Evolutionary conservation across 2,113 vertebrate species (phyloP).

Genomic region (Lamprologus lemairii): DNA sequence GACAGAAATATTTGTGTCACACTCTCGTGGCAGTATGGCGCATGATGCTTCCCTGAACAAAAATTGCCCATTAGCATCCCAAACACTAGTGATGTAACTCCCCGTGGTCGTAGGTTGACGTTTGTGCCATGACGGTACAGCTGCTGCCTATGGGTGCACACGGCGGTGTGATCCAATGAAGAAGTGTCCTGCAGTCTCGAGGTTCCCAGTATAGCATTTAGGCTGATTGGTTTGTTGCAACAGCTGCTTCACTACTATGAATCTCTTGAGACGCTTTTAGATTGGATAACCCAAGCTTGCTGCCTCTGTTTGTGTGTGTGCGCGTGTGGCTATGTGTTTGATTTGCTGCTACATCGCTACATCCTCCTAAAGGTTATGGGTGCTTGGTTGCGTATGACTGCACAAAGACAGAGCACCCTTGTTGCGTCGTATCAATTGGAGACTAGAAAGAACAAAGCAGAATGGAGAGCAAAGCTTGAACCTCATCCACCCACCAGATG

Average conservation of each 20-base stretch:
- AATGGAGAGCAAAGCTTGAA: neutral
- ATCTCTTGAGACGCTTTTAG: neutral
- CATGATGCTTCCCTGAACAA: neutral
- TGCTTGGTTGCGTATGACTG: conserved; percentile 13
- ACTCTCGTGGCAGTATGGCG: neutral
- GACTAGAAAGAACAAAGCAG: neutral
- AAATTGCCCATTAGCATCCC: neutral
- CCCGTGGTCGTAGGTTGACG: neutral
- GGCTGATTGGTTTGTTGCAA: conserved; percentile 25
- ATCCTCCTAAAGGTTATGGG: neutral
- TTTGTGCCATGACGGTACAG: neutral
- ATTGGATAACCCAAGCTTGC: neutral
- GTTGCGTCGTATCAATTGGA: neutral
- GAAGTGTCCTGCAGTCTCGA: neutral
- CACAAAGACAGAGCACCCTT: neutral
- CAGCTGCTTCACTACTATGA: conserved; percentile 19
- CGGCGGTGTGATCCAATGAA: neutral
- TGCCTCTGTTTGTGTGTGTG: neutral
- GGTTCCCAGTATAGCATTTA: conserved; percentile 3
- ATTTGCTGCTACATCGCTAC: neutral
- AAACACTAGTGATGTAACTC: neutral
- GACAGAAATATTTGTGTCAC: neutral
- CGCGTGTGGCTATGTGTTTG: neutral
- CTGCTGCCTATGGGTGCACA: neutral
- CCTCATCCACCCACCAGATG: neutral